Evolutionary conservation across 2,113 vertebrate species (phyloP).

Genomic region (Sceloporus undulatus): DNA sequence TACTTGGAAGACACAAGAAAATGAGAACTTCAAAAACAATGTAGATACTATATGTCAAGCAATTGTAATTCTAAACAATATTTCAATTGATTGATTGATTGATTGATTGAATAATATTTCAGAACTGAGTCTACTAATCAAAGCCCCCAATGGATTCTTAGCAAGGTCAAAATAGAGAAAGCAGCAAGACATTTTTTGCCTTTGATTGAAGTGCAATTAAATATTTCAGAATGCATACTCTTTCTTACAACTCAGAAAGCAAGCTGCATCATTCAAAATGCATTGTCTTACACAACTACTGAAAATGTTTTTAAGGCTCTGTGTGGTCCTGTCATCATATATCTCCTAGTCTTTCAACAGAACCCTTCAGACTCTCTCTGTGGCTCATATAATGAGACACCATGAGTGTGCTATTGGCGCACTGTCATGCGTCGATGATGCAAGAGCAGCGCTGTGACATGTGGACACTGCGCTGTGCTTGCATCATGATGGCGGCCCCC

Average conservation of each 20-base stretch:
- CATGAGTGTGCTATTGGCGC: too few species aligned
- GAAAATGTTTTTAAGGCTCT: neutral
- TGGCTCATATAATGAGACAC: neutral
- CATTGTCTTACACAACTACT: neutral
- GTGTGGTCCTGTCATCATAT: neutral
- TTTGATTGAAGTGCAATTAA: neutral
- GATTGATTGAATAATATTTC: too few species aligned
- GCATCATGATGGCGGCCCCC: too few species aligned
- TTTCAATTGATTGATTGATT: neutral
- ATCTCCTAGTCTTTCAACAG: neutral
- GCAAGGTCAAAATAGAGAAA: neutral
- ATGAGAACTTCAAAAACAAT: neutral
- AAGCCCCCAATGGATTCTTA: too few species aligned
- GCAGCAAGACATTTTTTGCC: neutral
- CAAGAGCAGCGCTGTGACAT: too few species aligned
- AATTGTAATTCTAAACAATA: neutral
- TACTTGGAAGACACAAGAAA: neutral
- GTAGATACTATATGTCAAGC: neutral
- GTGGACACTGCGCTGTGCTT: too few species aligned
- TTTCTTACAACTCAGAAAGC: neutral
- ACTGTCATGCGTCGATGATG: too few species aligned
- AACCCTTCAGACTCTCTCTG: neutral
- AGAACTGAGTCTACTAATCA: neutral
- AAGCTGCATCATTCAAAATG: neutral
- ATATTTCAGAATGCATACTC: neutral